These are phyloP conservation scores for Caenorhabditis angaria DNA, from an alignment of 2,888 invertebrate genomes.

Conservation along the genomic window DNA sequence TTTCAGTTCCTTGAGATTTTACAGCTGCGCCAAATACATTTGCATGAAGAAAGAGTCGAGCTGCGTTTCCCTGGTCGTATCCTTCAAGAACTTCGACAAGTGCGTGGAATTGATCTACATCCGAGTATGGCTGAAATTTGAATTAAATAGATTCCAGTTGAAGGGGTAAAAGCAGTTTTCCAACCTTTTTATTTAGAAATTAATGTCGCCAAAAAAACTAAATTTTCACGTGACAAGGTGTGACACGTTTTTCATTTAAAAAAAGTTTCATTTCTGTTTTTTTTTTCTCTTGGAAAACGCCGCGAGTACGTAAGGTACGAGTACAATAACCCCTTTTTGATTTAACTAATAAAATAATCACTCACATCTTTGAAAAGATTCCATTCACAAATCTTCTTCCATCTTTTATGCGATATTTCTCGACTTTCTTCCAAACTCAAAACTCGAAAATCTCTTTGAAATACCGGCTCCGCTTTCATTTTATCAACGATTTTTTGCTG, in stretches of 20 bases:
- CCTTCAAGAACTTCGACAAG: conserved; percentile 48
- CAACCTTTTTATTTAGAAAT: neutral
- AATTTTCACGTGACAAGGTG: too few species aligned
- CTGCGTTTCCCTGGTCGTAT: conserved; percentile 58
- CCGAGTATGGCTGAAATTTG: conserved; percentile 36
- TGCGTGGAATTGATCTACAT: conserved; percentile 34
- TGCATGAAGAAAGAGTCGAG: conserved; percentile 48
- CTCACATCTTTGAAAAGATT: conserved; percentile 76
- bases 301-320: too few species aligned
- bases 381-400: conserved; percentile 79
- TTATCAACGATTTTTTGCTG: conserved; percentile 20
- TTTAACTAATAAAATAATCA: too few species aligned
- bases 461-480: conserved; percentile 36
- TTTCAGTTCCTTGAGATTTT: conserved; percentile 73
- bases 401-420: conserved; percentile 73
- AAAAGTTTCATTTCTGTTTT: too few species aligned
- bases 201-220: neutral
- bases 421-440: conserved; percentile 76
- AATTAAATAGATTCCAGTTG: too few species aligned
- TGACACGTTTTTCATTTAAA: too few species aligned
- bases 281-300: too few species aligned
- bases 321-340: too few species aligned
- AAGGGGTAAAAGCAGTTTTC: neutral
- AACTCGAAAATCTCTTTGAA: conserved; percentile 51
- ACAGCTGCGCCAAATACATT: conserved; percentile 73